Evolutionary conservation across 2,113 vertebrate genomes (phyloP).

Genomic region (Myotis brandtii): DNA sequence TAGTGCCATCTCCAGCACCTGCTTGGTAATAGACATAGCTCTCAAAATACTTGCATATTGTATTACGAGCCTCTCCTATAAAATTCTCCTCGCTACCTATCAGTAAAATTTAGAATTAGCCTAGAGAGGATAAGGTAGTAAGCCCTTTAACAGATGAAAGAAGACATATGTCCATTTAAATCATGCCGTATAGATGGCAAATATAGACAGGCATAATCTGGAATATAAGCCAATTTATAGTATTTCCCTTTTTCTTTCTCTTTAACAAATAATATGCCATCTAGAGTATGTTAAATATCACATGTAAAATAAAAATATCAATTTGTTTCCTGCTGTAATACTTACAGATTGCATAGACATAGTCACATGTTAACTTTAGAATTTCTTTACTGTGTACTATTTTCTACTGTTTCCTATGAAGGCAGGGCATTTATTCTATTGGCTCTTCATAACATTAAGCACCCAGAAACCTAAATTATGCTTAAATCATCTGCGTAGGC

Average conservation of each 20-base stretch:
- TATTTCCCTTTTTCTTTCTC: conserved; percentile 31
- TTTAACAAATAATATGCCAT: conserved; percentile 55
- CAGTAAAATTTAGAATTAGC: conserved; percentile 60
- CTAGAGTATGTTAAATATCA: conserved; percentile 49
- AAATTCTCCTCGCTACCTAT: conserved; percentile 45
- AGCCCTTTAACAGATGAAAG: conserved; percentile 65
- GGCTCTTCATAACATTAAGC: not conserved
- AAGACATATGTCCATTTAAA: conserved; percentile 64
- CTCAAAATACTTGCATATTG: conserved; percentile 57
- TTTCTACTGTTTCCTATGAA: conserved; percentile 44
- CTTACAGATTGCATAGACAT: conserved; percentile 45
- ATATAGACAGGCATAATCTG: conserved; percentile 48
- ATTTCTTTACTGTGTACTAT: conserved; percentile 29
- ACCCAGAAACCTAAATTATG: conserved; percentile 33
- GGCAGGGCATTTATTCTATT: not conserved
- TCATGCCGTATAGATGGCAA: conserved; percentile 30
- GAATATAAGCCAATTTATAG: conserved; percentile 48
- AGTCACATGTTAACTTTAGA: conserved; percentile 29
- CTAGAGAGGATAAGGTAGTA: conserved; percentile 48
- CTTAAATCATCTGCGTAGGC: not conserved
- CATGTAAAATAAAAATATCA: conserved; percentile 69
- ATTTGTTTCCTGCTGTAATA: not conserved
- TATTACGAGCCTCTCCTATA: not conserved
- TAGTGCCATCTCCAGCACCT: not conserved
- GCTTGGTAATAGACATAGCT: not conserved